A percentile compares a stretch with the other conserved stretches of the same genome.
Conservation (phyloP, 2,888 invertebrate genomes). For the Ochropacha duplaris region DNA sequence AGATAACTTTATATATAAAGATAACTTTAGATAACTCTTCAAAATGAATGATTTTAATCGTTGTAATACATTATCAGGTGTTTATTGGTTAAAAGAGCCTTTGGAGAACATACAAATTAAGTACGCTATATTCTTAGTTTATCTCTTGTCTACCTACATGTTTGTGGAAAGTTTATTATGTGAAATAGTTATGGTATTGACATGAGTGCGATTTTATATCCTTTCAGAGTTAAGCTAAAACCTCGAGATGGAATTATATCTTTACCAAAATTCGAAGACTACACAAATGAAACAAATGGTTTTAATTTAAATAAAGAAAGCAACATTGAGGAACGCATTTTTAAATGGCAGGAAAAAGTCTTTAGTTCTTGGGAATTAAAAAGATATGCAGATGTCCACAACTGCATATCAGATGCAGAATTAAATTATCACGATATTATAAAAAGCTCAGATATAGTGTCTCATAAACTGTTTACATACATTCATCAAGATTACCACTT, state of each 20-base stretch:
- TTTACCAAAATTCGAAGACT: constrained; percentile 69
- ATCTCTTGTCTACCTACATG: too few relatives aligned
- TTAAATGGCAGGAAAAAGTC: constrained; percentile 89
- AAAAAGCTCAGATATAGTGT: constrained; percentile 51
- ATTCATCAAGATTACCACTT: constrained; percentile 81
- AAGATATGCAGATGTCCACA: constrained; percentile 82
- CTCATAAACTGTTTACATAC: constrained; percentile 80
- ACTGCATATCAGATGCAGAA: constrained; percentile 85
- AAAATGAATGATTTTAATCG: constrained; percentile 63
- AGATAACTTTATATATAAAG: not conserved
- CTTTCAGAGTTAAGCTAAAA: constrained; percentile 64
- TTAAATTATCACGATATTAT: constrained; percentile 52
- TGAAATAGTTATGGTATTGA: not conserved
- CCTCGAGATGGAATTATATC: constrained; percentile 54
- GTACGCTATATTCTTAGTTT: constrained; percentile 37
- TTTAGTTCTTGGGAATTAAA: constrained; percentile 84
- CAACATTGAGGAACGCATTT: constrained; percentile 57
- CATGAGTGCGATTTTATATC: constrained; percentile 3
- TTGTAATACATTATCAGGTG: constrained; percentile 66
- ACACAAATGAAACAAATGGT: constrained; percentile 37
- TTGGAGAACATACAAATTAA: constrained; percentile 76
- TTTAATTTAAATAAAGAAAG: constrained; percentile 38
- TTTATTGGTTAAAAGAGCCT: constrained; percentile 78
- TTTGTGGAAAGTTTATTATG: too few relatives aligned
- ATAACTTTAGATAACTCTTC: not conserved